Base-by-base conservation (phyloP, 2,113 vertebrate species). In the Vidua macroura region DNA sequence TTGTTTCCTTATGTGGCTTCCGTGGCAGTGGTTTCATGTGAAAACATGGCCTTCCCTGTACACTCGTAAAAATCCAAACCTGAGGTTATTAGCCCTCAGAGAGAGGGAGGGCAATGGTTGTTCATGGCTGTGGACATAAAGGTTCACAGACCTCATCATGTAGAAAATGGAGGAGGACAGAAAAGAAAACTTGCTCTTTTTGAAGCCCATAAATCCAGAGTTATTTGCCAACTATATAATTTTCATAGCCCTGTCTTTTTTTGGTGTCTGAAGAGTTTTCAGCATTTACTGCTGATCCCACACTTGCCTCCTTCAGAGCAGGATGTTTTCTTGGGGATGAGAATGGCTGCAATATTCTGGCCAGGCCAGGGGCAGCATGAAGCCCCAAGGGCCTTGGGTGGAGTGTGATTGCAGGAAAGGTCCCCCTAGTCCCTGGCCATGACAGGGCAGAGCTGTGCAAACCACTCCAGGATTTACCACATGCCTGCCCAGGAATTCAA, bases 341-440 rank as follows among this genome's bases (percentile, higher is more conserved):
- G 66, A 60, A 37, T 7, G 41, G 31, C 63, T 81, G 73, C 43
- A 31, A 2, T 19, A 10, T 43, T 78, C 59, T 35, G n/a, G 1
- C 23, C 31, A 51, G 33, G 15, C 35, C 62, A 51, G 73, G 2
- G 4, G 31, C 37, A 68, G 41, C 4, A 19, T 0, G 8, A 73
- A 69, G 13, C 6, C 31, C 33, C 25, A 43, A 11, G 20, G 4
- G 14, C 13, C 60, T 7, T 7, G 41, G 15, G 7, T 25, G 33
- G 25, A 51, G 11, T 1, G 1, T 27, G 64, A 3, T 6, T 35
- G 73, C 60, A 75, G 62, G 48, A 39, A 30, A 62, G 8, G 19
- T 78, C 24, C 17, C 13, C 1, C 0, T 2, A 23, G 63, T 6
- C 49, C 19, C 28, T 37, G n/a, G 25, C 48, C 13, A 1, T 18